A percentile compares a stretch with the other conserved stretches of the same genome.
Conservation (phyloP, 2,888 invertebrate genomes). For the Tenthredo notha region DNA sequence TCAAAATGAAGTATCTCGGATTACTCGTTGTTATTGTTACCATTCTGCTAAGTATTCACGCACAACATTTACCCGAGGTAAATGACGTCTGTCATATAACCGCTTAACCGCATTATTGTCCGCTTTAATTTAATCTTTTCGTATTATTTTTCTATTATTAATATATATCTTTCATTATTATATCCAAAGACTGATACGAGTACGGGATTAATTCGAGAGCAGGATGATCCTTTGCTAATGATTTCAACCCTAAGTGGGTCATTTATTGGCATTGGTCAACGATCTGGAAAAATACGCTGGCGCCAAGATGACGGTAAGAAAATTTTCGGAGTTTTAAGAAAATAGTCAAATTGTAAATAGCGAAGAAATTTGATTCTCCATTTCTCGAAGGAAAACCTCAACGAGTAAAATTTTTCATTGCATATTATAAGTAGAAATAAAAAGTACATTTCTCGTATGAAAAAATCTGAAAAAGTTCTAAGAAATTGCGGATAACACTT, state of each 20-base stretch:
- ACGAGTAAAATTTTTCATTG: neutral
- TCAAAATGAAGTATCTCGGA: conserved; percentile 19
- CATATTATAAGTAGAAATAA: neutral
- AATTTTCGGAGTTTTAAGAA: conserved; percentile 9
- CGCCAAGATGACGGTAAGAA: conserved; percentile 91
- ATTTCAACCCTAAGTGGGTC: conserved; percentile 97
- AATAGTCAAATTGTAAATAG: neutral
- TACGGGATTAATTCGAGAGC: conserved; percentile 73
- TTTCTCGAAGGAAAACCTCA: neutral
- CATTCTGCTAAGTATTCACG: neutral
- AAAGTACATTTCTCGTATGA: too few relatives aligned
- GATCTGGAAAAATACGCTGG: conserved; percentile 93
- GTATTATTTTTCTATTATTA: neutral
- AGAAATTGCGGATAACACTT: too few relatives aligned
- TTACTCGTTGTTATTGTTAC: conserved; percentile 4
- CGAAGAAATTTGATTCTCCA: neutral
- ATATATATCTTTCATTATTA: neutral
- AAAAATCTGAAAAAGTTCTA: too few relatives aligned
- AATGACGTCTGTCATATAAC: neutral
- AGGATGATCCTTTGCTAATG: conserved; percentile 81
- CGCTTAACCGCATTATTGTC: neutral
- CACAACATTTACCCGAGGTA: conserved; percentile 39
- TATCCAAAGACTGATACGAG: conserved; percentile 65
- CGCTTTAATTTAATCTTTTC: neutral
- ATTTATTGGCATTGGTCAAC: conserved; percentile 93